These are phyloP conservation scores for Mellilla xanthometata DNA, from an alignment of 2,888 invertebrate genomes.

Conservation along the genomic window DNA sequence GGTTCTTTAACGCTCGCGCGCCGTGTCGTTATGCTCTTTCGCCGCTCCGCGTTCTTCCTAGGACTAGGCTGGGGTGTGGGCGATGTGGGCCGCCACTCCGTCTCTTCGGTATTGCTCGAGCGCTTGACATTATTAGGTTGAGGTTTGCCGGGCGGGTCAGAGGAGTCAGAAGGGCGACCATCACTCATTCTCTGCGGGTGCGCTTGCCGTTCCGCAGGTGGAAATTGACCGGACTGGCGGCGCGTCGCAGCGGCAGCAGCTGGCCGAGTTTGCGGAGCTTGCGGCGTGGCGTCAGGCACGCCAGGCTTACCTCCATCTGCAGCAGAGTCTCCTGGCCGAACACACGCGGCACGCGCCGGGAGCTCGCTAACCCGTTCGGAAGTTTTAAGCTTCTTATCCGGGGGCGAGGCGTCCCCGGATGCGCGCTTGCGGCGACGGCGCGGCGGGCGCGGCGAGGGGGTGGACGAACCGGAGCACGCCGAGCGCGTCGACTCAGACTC, in stretches of 20 bases:
- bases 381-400: constrained; percentile 92
- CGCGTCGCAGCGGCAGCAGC: constrained; percentile 76
- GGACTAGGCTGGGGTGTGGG: constrained; percentile 45
- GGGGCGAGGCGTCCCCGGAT: constrained; percentile 71
- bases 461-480: constrained; percentile 62
- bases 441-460: constrained; percentile 70
- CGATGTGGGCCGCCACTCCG: constrained; percentile 30
- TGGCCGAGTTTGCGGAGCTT: constrained; percentile 60
- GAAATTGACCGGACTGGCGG: constrained; percentile 82
- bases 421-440: constrained; percentile 63
- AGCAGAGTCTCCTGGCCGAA: constrained; percentile 86
- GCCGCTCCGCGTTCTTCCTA: constrained; percentile 51
- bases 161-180: constrained; percentile 20
- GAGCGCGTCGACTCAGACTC: constrained; percentile 81
- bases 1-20: constrained; percentile 48
- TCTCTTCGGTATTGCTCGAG: constrained; percentile 49
- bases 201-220: constrained; percentile 84
- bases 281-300: constrained; percentile 80
- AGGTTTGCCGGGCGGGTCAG: background rate
- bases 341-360: constrained; percentile 83
- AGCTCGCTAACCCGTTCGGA: constrained; percentile 89
- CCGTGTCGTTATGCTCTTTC: constrained; percentile 41
- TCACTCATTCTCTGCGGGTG: constrained; percentile 81
- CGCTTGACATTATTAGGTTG: background rate
- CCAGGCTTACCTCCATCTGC: constrained; percentile 86